Base-by-base conservation (phyloP, 2,888 invertebrate species). In the Troglohyphantes excavatus region DNA sequence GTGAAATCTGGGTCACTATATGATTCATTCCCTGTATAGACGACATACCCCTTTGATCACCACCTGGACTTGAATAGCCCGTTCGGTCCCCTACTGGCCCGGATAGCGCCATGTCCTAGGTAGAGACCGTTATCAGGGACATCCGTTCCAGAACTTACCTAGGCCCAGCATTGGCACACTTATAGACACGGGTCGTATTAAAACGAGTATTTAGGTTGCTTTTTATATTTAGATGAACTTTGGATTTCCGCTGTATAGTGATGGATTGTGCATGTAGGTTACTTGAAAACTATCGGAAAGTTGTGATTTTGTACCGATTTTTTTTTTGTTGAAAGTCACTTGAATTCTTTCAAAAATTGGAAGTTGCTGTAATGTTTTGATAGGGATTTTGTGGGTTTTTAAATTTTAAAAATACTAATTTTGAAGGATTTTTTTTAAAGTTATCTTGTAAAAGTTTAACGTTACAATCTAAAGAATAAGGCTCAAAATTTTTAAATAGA, bases 21-120 rank as follows among this genome's bases (percentile, higher is more conserved):
- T 88, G 81, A 88, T 59, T 88, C 87, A 88, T 75, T 33, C 73
- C 75, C 63, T 61, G 26, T 72, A 65, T 46, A 81, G 82, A 23
- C 53, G 26, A 29, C 65, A 73, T 23, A 87, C 63, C 81, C 85
- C 76, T 39, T 79, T 88, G 65, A 53, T 59, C n/a, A n/a, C 87
- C 81, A 81, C 87, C 81, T 81, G 87, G 81, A 73, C 73, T 81
- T 46, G 73, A n/a, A n/a, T 73, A 88, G 65, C 87, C 87, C 81
- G 81, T 88, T 81, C 33, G 61, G 33, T 81, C 79, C 72, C 68
- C 86, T 88, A 88, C 81, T 88, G 87, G 87, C 87, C 87, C 81
- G 63, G 70, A 81, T 88, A 73, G 29, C 29, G 75, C 63, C 72
- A 3, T 70, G 85, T 59, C 67, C 85, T 46, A 27, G 21, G 21